Base-by-base conservation (phyloP, 1,140 invertebrate genomes). In the Drosophila sucinea region DNA sequence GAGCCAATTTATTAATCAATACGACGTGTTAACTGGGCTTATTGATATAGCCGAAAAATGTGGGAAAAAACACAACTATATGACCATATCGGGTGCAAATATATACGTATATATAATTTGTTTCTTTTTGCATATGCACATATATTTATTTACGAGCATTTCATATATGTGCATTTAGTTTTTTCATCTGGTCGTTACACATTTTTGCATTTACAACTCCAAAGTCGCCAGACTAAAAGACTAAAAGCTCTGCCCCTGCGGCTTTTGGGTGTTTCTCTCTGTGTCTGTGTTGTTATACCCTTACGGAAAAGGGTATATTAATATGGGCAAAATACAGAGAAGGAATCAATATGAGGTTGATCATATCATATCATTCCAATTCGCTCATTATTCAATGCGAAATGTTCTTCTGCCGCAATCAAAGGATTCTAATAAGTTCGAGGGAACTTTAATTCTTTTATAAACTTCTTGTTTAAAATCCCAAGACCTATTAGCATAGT, bases 141-240 rank as follows among this genome's bases (percentile, higher is more conserved):
- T 54, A 27, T 57, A 57, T 57, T 35, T 57, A 57, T 33, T 57
- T 23, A 38, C 32, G 32, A 33, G n/a, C 30, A 32, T 30, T 57
- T 32, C 25, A 29, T 58, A 33, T 58, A 23, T 47, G 17, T 56
- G 3, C 32, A n/a, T 65, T 32, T 63, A 11, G 4, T 10, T 47
- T 44, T 64, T 41, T 41, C 61, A 30, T 65, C 6, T 65, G 63
- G 17, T 51, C 40, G 64, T 67, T 67, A 67, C 64, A 67, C 64
- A 57, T 57, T 67, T 67, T 67, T 67, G 64, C 64, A 67, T 67
- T 67, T 67, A 56, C 64, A 67, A 40, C 63, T 65, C 44, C n/a
- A 55, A 51, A 65, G 51, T 44, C 27, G 27, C 61, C 61, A 63
- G 41, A 41, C 61, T 44, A 63, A 63, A 63, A 47, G 29, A 41